phyloP scores from a whole-genome alignment of 92 coral and sea anemone genomes.

The Actinostola sp. region DNA sequence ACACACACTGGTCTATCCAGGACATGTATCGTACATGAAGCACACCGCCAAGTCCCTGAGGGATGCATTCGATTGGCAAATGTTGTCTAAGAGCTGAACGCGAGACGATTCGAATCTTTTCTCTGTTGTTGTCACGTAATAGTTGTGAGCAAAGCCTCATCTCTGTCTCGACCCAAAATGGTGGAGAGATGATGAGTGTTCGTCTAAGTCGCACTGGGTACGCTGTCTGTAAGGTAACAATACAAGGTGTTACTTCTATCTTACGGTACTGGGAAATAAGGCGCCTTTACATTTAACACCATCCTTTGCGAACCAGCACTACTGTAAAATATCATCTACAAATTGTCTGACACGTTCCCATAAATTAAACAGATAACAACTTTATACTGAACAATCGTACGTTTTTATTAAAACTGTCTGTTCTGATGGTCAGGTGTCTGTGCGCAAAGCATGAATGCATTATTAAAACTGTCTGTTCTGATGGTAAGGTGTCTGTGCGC shows the following conservation, averaged over 20 bases:
- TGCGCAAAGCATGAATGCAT: too few relatives aligned
- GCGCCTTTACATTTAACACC: not conserved
- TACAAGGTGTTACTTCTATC: too few relatives aligned
- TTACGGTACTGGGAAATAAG: not conserved
- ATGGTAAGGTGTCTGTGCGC: too few relatives aligned
- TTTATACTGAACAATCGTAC: too few relatives aligned
- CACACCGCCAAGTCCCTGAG: conserved; percentile 8
- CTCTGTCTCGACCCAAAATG: conserved; percentile 13
- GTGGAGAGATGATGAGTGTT: conserved; percentile 15
- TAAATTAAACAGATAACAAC: too few relatives aligned
- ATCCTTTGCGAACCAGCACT: not conserved
- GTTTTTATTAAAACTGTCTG: too few relatives aligned
- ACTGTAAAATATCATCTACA: not conserved
- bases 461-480: too few relatives aligned
- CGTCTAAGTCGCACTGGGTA: conserved; percentile 9
- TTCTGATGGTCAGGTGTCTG: too few relatives aligned
- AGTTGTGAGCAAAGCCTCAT: not conserved
- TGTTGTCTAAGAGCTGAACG: not conserved
- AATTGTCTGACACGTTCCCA: not conserved
- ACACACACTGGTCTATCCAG: conserved; percentile 8
- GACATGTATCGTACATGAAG: not conserved
- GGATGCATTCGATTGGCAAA: not conserved
- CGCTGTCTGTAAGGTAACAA: conserved; percentile 9
- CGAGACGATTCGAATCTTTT: conserved; percentile 3
- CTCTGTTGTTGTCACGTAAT: not conserved